A percentile compares a stretch with the other conserved stretches of the same genome.
Evolutionary conservation across 2,888 invertebrate genomes (phyloP).

Genomic region (Steromphala cineraria): DNA sequence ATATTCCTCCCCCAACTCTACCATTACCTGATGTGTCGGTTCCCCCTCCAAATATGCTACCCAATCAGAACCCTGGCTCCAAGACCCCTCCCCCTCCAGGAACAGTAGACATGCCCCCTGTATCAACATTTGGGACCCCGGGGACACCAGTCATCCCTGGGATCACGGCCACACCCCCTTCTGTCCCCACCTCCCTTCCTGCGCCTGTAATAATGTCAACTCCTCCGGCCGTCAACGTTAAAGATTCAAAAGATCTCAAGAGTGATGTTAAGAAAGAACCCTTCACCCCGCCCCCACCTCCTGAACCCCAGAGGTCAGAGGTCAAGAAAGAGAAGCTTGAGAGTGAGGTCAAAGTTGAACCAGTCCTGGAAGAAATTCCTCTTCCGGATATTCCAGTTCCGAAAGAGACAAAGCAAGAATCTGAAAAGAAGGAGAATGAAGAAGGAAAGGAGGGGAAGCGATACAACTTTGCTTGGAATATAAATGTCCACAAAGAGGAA

Average conservation of each 20-base stretch:
- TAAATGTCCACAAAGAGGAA: constrained; percentile 42
- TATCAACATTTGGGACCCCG: background rate
- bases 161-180: constrained; percentile 28
- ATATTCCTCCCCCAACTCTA: constrained; percentile 22
- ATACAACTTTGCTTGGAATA: constrained; percentile 72
- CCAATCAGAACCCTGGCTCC: constrained; percentile 26
- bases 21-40: background rate
- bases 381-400: constrained; percentile 19
- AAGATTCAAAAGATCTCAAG: background rate
- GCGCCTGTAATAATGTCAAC: constrained; percentile 30
- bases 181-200: constrained; percentile 37
- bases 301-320: background rate
- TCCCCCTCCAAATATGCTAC: constrained; percentile 1
- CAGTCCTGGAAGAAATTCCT: constrained; percentile 34
- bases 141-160: background rate
- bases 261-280: background rate
- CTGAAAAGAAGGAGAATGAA: constrained; percentile 21
- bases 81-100: constrained; percentile 37
- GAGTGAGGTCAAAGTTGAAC: background rate
- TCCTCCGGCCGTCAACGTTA: constrained; percentile 10
- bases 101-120: constrained; percentile 25
- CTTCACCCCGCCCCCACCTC: constrained; percentile 6
- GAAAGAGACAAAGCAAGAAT: constrained; percentile 13
- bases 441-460: constrained; percentile 37
- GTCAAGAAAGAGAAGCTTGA: background rate